Conservation (phyloP, 2,113 vertebrate genomes). For the Butastur rufipennis region DNA sequence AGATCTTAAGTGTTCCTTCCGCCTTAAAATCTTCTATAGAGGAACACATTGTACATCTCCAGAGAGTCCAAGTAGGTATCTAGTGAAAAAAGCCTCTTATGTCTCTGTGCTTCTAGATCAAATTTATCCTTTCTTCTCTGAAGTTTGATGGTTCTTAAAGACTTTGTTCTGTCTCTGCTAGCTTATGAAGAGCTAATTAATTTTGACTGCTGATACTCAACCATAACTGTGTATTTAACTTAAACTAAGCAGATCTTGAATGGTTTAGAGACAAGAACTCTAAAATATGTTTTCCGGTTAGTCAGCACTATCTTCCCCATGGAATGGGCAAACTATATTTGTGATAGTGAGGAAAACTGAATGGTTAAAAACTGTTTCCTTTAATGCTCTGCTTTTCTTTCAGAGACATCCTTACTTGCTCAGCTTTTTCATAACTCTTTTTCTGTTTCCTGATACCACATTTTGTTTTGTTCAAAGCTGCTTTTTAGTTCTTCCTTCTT, state of each 20-base stretch:
- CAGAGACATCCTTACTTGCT: background rate
- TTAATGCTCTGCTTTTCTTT: background rate
- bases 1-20: constrained; percentile 76
- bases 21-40: constrained; percentile 78
- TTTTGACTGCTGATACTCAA: background rate
- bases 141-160: background rate
- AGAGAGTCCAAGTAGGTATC: constrained; percentile 78
- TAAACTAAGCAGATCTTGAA: background rate
- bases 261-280: background rate
- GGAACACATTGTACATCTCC: constrained; percentile 76
- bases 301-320: background rate
- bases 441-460: background rate
- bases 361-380: background rate
- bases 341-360: background rate
- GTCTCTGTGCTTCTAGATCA: background rate
- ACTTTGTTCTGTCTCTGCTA: background rate
- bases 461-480: background rate
- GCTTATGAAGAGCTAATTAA: background rate
- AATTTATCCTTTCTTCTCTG: background rate
- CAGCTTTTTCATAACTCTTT: background rate
- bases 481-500: background rate
- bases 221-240: background rate
- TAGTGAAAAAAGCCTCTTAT: background rate
- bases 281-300: background rate
- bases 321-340: background rate